Evolutionary conservation across 2,113 vertebrate genomes (phyloP), one percentile per base, ranked within the genome.

Genomic region (Xiphophorus couchianus): DNA sequence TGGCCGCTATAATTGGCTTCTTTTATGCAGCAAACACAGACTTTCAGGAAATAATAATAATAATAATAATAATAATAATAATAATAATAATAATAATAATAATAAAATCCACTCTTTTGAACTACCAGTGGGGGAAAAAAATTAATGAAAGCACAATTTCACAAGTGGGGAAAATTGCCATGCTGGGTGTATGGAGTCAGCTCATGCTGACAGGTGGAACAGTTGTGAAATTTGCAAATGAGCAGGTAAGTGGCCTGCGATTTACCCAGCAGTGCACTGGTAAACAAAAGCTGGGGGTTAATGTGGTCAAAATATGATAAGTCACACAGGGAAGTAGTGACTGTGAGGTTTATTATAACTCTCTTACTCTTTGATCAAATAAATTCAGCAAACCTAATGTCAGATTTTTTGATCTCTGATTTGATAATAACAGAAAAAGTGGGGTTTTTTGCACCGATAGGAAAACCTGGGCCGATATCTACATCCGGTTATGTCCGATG

Each of bases 1-100:
- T 72, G 86, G 73, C 90, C 60, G 76, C 90, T 94, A 93, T 94
- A 94, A 94, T 95, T 94, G 92, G 90, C 90, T 88, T 87, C 73
- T 89, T 89, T 88, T 90, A 91, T 58, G 91, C 88, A 94, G 93
- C 92, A 92, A 91, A 93, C 89, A 89, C 85, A 81, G 86, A 71
- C 86, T 83, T 69, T 85, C 84, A 90, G 88, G 87, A 84, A 88
- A 87, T 82, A 80, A 54, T 6, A 54, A 54, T 22, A 54, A 51
- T 25, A 54, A 54, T 1, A 25, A 58, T 37, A 37, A 37, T 37
- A 4, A 14, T 5, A n/a, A 58, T 30, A 30, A 30, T 30, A 30
- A 30, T 30, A 30, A 30, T 30, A 30, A 30, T 30, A 30, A 30
- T 30, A 30, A 30, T 30, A 30, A 30, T 30, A 30, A 30, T 30